phyloP scores from a whole-genome alignment of 2,888 invertebrate genomes.

The Dysmachus trigonus region DNA sequence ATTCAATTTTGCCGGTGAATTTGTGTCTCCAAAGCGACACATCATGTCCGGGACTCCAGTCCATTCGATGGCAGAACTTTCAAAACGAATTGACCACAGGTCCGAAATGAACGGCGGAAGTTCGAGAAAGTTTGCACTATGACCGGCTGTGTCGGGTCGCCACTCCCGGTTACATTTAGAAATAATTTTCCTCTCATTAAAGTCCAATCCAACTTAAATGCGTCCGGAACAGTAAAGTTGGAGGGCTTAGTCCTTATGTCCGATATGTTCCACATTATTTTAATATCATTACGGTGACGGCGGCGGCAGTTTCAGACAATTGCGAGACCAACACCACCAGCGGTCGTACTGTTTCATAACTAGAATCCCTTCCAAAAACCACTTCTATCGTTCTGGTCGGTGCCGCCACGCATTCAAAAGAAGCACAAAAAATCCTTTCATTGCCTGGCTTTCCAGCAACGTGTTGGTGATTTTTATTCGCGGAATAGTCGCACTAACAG shows the following conservation, averaged over 20 bases:
- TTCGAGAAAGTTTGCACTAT: background rate
- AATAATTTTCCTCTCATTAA: slow-evolving; percentile 47
- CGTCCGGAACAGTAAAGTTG: slow-evolving; percentile 32
- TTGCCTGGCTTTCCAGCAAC: background rate
- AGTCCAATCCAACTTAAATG: slow-evolving; percentile 46
- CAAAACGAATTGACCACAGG: slow-evolving; percentile 13
- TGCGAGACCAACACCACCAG: background rate
- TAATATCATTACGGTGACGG: slow-evolving; percentile 43
- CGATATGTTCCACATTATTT: slow-evolving; percentile 45
- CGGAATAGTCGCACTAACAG: background rate
- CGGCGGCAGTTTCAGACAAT: background rate
- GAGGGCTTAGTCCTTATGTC: slow-evolving; percentile 35
- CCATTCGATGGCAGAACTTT: slow-evolving; percentile 8
- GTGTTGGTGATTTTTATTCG: slow-evolving; percentile 32
- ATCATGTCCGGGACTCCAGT: background rate
- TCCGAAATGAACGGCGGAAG: background rate
- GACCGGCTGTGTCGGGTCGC: background rate
- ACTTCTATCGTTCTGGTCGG: background rate
- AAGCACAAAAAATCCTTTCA: background rate
- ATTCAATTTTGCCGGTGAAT: slow-evolving; percentile 2
- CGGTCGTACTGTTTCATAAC: slow-evolving; percentile 11
- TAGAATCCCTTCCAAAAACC: background rate
- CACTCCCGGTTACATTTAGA: slow-evolving; percentile 33
- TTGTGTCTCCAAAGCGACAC: slow-evolving; percentile 17
- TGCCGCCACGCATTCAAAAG: background rate